Percentiles rank a stretch among this genome's conserved stretches.
Conservation (phyloP, 1,140 invertebrate genomes). For the Dreissena rostriformis region DNA sequence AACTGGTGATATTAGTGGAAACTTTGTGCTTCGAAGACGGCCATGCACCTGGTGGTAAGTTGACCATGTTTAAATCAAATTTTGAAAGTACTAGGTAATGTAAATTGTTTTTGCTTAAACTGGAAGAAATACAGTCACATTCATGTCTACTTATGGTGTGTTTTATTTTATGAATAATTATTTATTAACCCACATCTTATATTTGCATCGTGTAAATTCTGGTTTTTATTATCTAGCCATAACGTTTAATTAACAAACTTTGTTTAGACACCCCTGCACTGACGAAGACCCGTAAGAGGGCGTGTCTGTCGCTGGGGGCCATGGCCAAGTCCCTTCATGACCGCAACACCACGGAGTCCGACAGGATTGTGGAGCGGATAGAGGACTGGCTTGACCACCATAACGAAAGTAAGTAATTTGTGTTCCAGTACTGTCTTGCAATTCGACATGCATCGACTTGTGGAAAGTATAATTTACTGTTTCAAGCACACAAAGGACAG, state of each 20-base stretch:
- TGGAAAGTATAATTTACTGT: no score
- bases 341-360: slow-evolving; percentile 22
- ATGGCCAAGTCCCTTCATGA: slow-evolving; percentile 39
- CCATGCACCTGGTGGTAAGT: slow-evolving; percentile 8
- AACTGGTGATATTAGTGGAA: slow-evolving; percentile 14
- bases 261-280: slow-evolving; percentile 12
- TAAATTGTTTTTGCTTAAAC: no score
- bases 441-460: neutral
- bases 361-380: slow-evolving; percentile 33
- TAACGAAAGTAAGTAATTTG: slow-evolving; percentile 19
- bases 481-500: no score
- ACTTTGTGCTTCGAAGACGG: neutral
- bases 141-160: no score
- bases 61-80: neutral
- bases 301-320: slow-evolving; percentile 38
- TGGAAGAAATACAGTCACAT: neutral
- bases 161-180: no score
- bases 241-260: no score
- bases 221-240: no score
- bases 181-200: no score
- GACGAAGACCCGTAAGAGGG: slow-evolving; percentile 24
- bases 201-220: no score
- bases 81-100: neutral
- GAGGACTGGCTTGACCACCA: slow-evolving; percentile 35
- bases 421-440: no score